Evolutionary conservation across 2,888 invertebrate genomes (phyloP).

Genomic region (Brachycybe producta): DNA sequence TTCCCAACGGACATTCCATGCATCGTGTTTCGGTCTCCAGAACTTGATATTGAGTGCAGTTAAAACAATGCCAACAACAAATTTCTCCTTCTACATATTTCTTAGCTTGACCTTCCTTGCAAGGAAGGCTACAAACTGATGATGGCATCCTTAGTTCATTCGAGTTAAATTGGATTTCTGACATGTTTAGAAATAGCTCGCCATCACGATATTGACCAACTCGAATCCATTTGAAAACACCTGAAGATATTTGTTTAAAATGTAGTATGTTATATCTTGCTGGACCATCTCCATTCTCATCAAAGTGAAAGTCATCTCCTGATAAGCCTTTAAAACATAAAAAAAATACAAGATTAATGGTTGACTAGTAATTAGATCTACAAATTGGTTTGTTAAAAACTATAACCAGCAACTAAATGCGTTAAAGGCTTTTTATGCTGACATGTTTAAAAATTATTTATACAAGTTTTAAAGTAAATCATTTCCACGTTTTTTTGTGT

Average conservation of each 20-base stretch:
- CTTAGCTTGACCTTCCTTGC: slow-evolving; percentile 76
- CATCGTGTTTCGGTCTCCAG: slow-evolving; percentile 71
- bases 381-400: too few species aligned
- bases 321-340: slow-evolving; percentile 56
- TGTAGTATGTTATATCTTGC: slow-evolving; percentile 91
- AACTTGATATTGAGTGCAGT: slow-evolving; percentile 69
- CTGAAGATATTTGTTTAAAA: slow-evolving; percentile 66
- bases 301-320: slow-evolving; percentile 79
- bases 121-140: slow-evolving; percentile 81
- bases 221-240: slow-evolving; percentile 67
- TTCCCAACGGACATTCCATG: slow-evolving; percentile 61
- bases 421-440: too few species aligned
- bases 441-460: too few species aligned
- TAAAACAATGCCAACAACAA: slow-evolving; percentile 89
- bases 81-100: slow-evolving; percentile 84
- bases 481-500: too few species aligned
- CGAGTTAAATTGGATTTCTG: slow-evolving; percentile 70
- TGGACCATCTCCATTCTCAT: slow-evolving; percentile 80
- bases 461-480: too few species aligned
- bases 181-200: slow-evolving; percentile 60
- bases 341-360: too few species aligned
- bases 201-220: slow-evolving; percentile 80
- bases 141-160: slow-evolving; percentile 65
- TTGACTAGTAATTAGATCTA: too few species aligned
- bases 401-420: too few species aligned